Evolutionary conservation across 1,140 invertebrate species (phyloP).

Genomic region (Drosophila melanica): DNA sequence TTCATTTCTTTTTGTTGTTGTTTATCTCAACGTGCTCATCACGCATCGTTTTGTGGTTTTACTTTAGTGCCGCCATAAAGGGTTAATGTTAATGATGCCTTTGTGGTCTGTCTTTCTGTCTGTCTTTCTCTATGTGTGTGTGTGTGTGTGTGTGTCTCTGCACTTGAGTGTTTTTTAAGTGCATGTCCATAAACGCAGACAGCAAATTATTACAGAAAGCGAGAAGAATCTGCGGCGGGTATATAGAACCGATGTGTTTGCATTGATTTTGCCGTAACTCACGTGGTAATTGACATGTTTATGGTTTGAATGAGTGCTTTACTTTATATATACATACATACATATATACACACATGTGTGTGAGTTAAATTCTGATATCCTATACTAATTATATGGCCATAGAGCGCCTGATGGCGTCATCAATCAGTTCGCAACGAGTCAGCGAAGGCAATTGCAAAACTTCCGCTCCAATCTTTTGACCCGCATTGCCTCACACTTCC

Average conservation of each 20-base stretch:
- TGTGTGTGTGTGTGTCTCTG: conserved; percentile 37
- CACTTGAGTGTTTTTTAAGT: conserved; percentile 80
- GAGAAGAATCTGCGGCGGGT: conserved; percentile 30
- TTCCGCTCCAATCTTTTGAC: conserved; percentile 54
- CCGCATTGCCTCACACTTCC: conserved; percentile 58
- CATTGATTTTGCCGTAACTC: conserved; percentile 76
- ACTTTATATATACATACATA: conserved; percentile 14
- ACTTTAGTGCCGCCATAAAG: conserved; percentile 79
- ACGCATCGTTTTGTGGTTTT: conserved; percentile 77
- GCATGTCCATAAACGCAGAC: conserved; percentile 75
- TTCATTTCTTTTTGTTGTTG: conserved; percentile 56
- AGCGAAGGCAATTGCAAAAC: conserved; percentile 52
- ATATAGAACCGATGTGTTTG: conserved; percentile 44
- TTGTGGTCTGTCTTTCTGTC: conserved; percentile 26
- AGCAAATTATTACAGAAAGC: conserved; percentile 66
- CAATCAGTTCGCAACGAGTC: conserved; percentile 54
- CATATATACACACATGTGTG: not conserved
- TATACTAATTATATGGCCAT: conserved; percentile 53
- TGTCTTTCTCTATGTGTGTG: too few relatives aligned
- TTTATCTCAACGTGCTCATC: conserved; percentile 81
- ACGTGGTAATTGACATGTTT: conserved; percentile 77
- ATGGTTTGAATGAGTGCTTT: conserved; percentile 58
- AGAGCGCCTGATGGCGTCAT: conserved; percentile 46
- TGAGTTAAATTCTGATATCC: conserved; percentile 26
- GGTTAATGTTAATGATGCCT: conserved; percentile 79